Conservation (phyloP, 2,797 vertebrate species). For the Nannoperca obscura region DNA sequence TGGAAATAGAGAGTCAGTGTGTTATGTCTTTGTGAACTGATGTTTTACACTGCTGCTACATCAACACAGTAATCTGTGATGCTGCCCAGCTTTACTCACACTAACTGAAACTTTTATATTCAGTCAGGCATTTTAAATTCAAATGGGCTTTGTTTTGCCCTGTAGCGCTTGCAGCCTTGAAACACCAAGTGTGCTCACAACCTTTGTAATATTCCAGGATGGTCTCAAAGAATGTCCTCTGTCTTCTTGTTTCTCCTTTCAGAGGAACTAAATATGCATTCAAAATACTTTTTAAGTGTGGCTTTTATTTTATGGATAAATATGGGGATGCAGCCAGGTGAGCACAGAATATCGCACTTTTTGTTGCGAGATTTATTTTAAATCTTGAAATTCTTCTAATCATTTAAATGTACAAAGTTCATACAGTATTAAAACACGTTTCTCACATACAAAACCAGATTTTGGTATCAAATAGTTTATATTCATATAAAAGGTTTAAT, state of each 20-base stretch:
- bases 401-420: not conserved
- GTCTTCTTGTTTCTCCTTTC: not conserved
- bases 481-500: slow-evolving; percentile 35
- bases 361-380: not conserved
- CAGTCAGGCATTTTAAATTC: slow-evolving; percentile 2
- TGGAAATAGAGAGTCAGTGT: not conserved
- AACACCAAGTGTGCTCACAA: not conserved
- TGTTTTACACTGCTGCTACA: not conserved
- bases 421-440: slow-evolving; percentile 17
- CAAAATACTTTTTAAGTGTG: not conserved
- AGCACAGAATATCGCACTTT: not conserved
- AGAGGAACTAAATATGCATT: not conserved
- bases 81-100: not conserved
- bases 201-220: not conserved
- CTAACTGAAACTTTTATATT: not conserved
- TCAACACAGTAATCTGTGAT: slow-evolving; percentile 7
- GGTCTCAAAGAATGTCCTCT: not conserved
- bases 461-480: slow-evolving; percentile 35
- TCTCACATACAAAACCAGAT: slow-evolving; percentile 11
- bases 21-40: not conserved
- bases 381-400: not conserved
- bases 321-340: not conserved
- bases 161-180: not conserved
- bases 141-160: not conserved
- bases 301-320: slow-evolving; percentile 20